phyloP scores from a whole-genome alignment of 2,797 vertebrate genomes.

The Rhinichthys osculus region DNA sequence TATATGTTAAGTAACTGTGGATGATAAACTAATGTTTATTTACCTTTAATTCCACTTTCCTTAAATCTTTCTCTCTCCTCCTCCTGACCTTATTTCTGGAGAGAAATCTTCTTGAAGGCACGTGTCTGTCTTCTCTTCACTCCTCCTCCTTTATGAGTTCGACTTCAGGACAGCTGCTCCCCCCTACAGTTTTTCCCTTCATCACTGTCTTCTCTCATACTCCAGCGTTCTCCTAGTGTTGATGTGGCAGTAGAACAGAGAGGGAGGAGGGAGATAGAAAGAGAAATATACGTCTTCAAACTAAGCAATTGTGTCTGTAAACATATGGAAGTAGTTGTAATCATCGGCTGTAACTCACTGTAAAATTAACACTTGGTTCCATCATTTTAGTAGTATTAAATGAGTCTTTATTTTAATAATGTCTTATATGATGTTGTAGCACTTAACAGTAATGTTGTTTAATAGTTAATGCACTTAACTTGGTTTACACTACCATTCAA shows the following conservation, averaged over 20 bases:
- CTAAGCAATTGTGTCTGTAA: neutral
- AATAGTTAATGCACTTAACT: neutral
- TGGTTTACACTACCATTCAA: neutral
- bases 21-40: conserved; percentile 17
- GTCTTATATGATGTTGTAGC: neutral
- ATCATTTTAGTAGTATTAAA: neutral
- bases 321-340: neutral
- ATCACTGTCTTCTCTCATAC: conserved; percentile 53
- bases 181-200: conserved; percentile 34
- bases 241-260: conserved; percentile 60
- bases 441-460: neutral
- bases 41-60: conserved; percentile 2
- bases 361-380: neutral
- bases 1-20: neutral
- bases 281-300: conserved; percentile 9
- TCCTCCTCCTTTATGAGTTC: conserved; percentile 54
- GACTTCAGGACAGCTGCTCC: conserved; percentile 45
- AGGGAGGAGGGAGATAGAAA: neutral
- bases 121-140: conserved; percentile 47
- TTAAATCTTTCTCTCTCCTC: conserved; percentile 26
- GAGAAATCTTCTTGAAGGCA: conserved; percentile 50
- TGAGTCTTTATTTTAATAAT: neutral
- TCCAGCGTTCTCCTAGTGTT: conserved; percentile 54
- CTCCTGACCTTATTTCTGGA: conserved; percentile 17
- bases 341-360: neutral